Evolutionary conservation across 2,888 invertebrate genomes (phyloP).

Genomic region (Cetonia aurata): DNA sequence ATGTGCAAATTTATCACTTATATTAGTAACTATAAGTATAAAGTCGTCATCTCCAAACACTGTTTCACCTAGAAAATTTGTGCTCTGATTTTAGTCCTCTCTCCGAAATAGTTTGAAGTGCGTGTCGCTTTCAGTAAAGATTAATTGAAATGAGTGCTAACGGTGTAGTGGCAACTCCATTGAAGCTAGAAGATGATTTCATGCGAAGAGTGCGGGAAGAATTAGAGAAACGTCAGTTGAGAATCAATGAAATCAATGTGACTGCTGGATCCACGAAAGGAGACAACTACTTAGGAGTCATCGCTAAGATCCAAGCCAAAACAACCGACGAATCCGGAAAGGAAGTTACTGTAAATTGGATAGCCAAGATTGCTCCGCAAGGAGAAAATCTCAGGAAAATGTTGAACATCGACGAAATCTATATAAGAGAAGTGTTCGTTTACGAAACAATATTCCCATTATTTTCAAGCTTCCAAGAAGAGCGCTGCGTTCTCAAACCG

Average conservation of each 20-base stretch:
- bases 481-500: conserved; percentile 45
- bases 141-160: no score
- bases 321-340: conserved; percentile 45
- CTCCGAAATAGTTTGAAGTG: no score
- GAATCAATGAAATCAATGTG: not conserved
- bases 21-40: no score
- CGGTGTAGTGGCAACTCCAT: not conserved
- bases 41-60: no score
- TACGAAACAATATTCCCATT: conserved; percentile 56
- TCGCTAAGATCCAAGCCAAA: conserved; percentile 48
- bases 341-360: conserved; percentile 49
- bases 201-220: conserved; percentile 42
- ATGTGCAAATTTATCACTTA: no score
- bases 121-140: no score
- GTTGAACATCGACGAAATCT: conserved; percentile 52
- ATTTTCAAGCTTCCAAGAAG: conserved; percentile 53
- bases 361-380: conserved; percentile 56
- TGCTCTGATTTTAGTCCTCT: no score
- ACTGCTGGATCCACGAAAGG: conserved; percentile 23
- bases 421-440: conserved; percentile 55
- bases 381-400: conserved; percentile 50
- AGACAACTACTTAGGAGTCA: conserved; percentile 50
- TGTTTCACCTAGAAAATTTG: no score
- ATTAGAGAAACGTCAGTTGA: conserved; percentile 12
- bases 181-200: conserved; percentile 10